Evolutionary conservation across 2,888 invertebrate species (phyloP).

Genomic region (Dinocampus coccinellae): DNA sequence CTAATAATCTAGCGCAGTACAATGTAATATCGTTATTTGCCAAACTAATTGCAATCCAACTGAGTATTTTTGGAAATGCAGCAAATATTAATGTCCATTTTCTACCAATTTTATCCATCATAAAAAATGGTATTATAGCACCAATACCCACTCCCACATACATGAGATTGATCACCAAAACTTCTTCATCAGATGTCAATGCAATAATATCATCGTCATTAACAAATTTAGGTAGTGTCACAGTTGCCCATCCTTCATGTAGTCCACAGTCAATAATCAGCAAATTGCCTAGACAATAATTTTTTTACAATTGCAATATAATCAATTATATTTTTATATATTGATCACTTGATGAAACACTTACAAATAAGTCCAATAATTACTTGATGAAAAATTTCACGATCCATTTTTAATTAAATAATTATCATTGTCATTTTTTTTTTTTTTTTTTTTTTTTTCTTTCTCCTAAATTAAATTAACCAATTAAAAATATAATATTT

Average conservation of each 20-base stretch:
- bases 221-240: conserved; percentile 62
- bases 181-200: conserved; percentile 50
- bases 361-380: conserved; percentile 64
- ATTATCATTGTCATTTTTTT: conserved; percentile 52
- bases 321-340: conserved; percentile 16
- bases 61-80: conserved; percentile 61
- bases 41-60: conserved; percentile 61
- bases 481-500: not conserved
- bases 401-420: conserved; percentile 61
- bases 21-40: conserved; percentile 52
- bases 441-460: too few relatives aligned
- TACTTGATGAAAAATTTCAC: conserved; percentile 60
- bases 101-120: conserved; percentile 65
- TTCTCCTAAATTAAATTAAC: not conserved
- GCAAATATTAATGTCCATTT: conserved; percentile 63
- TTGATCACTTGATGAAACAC: conserved; percentile 47
- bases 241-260: conserved; percentile 66
- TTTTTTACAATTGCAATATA: not conserved
- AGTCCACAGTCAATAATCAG: conserved; percentile 65
- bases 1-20: conserved; percentile 59
- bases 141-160: conserved; percentile 64
- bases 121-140: conserved; percentile 58
- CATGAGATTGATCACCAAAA: conserved; percentile 60
- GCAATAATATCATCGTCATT: conserved; percentile 54
- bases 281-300: conserved; percentile 58